Conservation (phyloP, 2,797 vertebrate genomes). For the Harpagifer antarcticus region DNA sequence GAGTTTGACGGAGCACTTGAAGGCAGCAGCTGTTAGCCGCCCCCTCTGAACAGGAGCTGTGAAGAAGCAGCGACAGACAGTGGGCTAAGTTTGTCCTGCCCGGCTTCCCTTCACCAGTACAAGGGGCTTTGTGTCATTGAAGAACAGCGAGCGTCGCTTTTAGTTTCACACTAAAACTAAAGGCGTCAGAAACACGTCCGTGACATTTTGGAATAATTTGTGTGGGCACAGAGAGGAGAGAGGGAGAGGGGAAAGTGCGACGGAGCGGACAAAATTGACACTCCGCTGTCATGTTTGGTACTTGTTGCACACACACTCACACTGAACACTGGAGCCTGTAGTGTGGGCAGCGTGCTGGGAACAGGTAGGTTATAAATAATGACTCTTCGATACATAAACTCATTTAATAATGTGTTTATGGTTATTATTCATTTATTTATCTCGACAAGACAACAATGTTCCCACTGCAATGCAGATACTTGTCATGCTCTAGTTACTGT, state of each 20-base stretch:
- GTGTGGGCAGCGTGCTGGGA: slow-evolving; percentile 34
- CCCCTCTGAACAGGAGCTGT: slow-evolving; percentile 57
- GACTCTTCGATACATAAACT: background rate
- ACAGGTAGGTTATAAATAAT: slow-evolving; percentile 55
- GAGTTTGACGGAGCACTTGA: slow-evolving; percentile 44
- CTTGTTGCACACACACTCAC: slow-evolving; percentile 56
- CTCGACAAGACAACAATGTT: background rate
- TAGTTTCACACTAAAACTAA: background rate
- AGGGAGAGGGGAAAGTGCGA: slow-evolving; percentile 13
- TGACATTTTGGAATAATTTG: slow-evolving; percentile 25
- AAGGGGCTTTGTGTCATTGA: slow-evolving; percentile 71
- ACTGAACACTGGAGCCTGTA: slow-evolving; percentile 34
- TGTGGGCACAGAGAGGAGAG: background rate
- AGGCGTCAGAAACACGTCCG: background rate
- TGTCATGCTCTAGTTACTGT: background rate
- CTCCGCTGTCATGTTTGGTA: slow-evolving; percentile 55
- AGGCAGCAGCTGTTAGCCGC: slow-evolving; percentile 63
- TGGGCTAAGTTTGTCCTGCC: slow-evolving; percentile 78
- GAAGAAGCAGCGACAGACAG: slow-evolving; percentile 49
- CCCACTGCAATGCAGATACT: background rate
- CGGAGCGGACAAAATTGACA: slow-evolving; percentile 49
- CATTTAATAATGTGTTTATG: background rate
- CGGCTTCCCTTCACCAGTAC: slow-evolving; percentile 63
- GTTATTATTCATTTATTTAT: slow-evolving; percentile 1
- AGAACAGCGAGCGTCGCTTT: slow-evolving; percentile 16